These are phyloP conservation scores for Coenonympha glycerion DNA, from an alignment of 2,888 invertebrate species.

Conservation along the genomic window DNA sequence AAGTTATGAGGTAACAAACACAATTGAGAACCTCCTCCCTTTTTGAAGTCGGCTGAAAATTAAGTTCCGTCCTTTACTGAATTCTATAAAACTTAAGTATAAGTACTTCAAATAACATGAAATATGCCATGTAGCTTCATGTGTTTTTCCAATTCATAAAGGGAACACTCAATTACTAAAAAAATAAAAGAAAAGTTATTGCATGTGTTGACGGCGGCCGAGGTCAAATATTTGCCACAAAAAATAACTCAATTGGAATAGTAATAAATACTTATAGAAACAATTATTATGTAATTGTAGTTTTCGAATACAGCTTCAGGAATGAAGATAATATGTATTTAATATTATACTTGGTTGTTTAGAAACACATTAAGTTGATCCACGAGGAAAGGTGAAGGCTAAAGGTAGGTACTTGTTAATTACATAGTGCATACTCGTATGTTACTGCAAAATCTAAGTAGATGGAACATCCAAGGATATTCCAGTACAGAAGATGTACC, in stretches of 20 bases:
- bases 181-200: neutral
- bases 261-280: constrained; percentile 1
- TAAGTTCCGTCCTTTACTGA: too few species aligned
- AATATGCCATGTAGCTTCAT: too few species aligned
- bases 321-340: too few species aligned
- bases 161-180: constrained; percentile 3
- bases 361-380: constrained; percentile 34
- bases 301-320: constrained; percentile 8
- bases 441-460: too few species aligned
- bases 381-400: constrained; percentile 56
- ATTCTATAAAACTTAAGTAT: too few species aligned
- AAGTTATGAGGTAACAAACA: too few species aligned
- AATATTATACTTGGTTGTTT: constrained; percentile 24
- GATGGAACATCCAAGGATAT: too few species aligned
- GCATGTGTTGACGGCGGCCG: constrained; percentile 14
- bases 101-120: too few species aligned
- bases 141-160: neutral
- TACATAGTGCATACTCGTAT: constrained; percentile 44
- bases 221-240: constrained; percentile 8
- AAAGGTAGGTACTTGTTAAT: constrained; percentile 35
- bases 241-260: constrained; percentile 9
- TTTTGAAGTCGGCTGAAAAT: too few species aligned
- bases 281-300: constrained; percentile 13
- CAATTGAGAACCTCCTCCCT: too few species aligned
- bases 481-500: too few species aligned